Conservation (phyloP, 2,797 vertebrate species). For the Ctenopoma kingsleyae region DNA sequence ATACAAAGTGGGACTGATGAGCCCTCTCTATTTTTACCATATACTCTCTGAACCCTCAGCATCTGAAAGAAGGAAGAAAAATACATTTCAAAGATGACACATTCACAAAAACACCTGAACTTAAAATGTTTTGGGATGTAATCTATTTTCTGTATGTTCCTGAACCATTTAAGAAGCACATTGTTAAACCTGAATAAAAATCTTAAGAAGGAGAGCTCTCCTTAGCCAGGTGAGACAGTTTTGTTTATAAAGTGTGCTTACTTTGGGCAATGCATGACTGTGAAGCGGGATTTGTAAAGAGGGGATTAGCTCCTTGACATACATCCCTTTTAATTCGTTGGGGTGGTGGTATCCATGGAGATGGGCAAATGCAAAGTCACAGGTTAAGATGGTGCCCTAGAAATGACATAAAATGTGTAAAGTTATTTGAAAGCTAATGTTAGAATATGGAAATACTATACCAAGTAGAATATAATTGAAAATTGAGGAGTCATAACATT, state of each 20-base stretch:
- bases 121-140: neutral
- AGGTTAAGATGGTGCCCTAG: constrained; percentile 89
- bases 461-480: neutral
- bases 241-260: constrained; percentile 61
- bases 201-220: constrained; percentile 25
- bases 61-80: constrained; percentile 74
- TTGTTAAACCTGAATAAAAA: constrained; percentile 23
- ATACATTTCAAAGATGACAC: constrained; percentile 10
- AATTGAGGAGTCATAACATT: neutral
- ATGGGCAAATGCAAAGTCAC: constrained; percentile 90
- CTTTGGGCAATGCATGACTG: constrained; percentile 87
- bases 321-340: constrained; percentile 86
- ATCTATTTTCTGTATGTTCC: constrained; percentile 4
- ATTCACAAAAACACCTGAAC: constrained; percentile 4
- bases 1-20: constrained; percentile 88
- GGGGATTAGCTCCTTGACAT: constrained; percentile 89
- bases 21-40: constrained; percentile 83
- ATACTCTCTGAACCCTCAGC: constrained; percentile 87
- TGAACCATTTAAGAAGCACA: constrained; percentile 22
- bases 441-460: neutral
- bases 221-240: constrained; percentile 30
- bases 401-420: constrained; percentile 37
- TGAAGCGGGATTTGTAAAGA: constrained; percentile 88
- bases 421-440: neutral
- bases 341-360: constrained; percentile 88